Base-by-base conservation (phyloP, 2,888 invertebrate genomes). In the Rhyacophila evoluta region DNA sequence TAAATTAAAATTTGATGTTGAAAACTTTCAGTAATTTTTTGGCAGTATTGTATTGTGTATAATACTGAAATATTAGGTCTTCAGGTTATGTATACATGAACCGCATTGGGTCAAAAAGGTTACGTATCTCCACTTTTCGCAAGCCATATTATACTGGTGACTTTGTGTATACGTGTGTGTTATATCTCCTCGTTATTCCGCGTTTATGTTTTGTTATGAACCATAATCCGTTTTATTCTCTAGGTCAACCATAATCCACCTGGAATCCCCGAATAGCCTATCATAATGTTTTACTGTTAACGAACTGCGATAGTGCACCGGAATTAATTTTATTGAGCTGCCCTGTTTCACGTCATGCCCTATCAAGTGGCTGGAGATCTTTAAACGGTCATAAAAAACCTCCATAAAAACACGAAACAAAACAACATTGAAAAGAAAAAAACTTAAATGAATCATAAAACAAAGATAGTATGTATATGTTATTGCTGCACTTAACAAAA, bases 401-500 rank as follows among this genome's bases (percentile, higher is more conserved):
- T 55, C 55, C 55, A 55, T 55, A 55, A 55, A 55, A 55, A 55
- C 55, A 55, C 19, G 55, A 19, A 55, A 55, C 55, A 55, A 55
- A 55, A 55, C 55, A 55, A 55, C 55, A 55, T 19, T 55, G 55
- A 55, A 55, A 55, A 19, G 55, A 55, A 55, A 55, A 55, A 55
- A 55, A 55, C 25, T 55, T 55, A 55, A 55, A 55, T 55, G 55
- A 15, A 55, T 55, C 55, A 19, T 55, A 55, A 55, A 55, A 55
- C 55, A 55, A 25, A 55, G 55, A 55, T 55, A 19, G 55, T 55
- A 55, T 55, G 55, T 15, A 55, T 25, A 55, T 55, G 55, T 55
- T 55, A 55, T 55, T 55, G 55, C 55, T 55, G 55, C 55, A 55
- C 55, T 55, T 55, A 55, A 55, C 55, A 55, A 55, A 55, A 55